Evolutionary conservation across 2,797 vertebrate species (phyloP).

Genomic region (Mormyrus proboscirostris): DNA sequence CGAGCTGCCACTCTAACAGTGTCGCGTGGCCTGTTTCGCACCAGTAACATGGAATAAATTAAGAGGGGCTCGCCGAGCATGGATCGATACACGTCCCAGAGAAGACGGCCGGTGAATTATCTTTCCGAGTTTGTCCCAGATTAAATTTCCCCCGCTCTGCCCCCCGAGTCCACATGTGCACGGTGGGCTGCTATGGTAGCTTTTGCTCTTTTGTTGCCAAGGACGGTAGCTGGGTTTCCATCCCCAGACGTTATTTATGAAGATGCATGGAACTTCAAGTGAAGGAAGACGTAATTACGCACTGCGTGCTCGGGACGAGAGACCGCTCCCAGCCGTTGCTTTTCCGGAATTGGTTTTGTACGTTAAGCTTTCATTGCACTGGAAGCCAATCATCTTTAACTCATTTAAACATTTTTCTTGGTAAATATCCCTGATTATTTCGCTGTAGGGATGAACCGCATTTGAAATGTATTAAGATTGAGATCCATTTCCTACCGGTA

Average conservation of each 20-base stretch:
- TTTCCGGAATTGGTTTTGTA: slow-evolving; percentile 20
- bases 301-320: not conserved
- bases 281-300: not conserved
- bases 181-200: not conserved
- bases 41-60: slow-evolving; percentile 27
- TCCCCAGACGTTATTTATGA: not conserved
- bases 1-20: slow-evolving; percentile 27
- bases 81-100: slow-evolving; percentile 25
- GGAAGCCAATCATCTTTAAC: not conserved
- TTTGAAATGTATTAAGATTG: not conserved
- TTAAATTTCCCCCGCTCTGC: not conserved
- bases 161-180: not conserved
- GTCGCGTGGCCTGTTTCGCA: slow-evolving; percentile 19
- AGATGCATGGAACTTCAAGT: not conserved
- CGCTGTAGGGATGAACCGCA: not conserved
- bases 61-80: slow-evolving; percentile 19
- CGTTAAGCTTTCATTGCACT: not conserved
- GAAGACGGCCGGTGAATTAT: slow-evolving; percentile 26
- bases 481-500: not conserved
- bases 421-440: slow-evolving; percentile 1
- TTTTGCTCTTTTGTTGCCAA: not conserved
- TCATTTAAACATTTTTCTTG: not conserved
- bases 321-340: not conserved
- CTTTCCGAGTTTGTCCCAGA: not conserved
- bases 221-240: not conserved